Percentiles rank a stretch among this genome's conserved stretches.
These are phyloP conservation scores for Neolamprologus hecqui DNA, from an alignment of 2,113 vertebrate species.

Conservation along the genomic window DNA sequence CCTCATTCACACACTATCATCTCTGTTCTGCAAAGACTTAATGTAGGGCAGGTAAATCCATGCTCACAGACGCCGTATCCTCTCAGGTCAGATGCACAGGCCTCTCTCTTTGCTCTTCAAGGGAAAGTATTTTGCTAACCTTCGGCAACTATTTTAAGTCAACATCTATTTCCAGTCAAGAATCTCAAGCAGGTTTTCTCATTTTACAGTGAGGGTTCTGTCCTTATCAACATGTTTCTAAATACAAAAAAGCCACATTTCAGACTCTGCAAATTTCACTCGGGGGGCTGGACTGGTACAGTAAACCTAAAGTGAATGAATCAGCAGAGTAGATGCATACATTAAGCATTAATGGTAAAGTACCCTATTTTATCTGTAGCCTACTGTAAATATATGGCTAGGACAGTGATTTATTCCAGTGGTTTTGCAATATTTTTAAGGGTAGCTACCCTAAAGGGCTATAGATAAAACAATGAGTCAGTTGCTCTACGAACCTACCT, in stretches of 20 bases:
- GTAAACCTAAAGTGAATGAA: not conserved
- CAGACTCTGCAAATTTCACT: not conserved
- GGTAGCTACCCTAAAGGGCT: not conserved
- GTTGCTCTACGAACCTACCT: too few species aligned
- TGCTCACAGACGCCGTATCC: not conserved
- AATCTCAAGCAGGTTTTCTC: slow-evolving; percentile 28
- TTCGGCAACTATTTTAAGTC: slow-evolving; percentile 51
- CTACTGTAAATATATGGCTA: not conserved
- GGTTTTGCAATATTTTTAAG: not conserved
- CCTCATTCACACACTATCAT: slow-evolving; percentile 29
- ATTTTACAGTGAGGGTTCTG: slow-evolving; percentile 43
- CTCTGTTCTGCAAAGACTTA: slow-evolving; percentile 9
- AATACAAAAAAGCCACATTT: slow-evolving; percentile 18
- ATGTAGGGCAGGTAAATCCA: slow-evolving; percentile 23
- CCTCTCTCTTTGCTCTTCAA: slow-evolving; percentile 34
- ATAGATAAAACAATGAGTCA: not conserved
- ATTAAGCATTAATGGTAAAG: not conserved
- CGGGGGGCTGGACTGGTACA: not conserved
- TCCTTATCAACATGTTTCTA: slow-evolving; percentile 31
- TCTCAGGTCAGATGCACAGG: slow-evolving; percentile 17
- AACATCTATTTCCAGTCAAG: slow-evolving; percentile 57
- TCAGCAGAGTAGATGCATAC: not conserved
- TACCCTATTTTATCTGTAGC: not conserved
- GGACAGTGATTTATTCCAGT: not conserved
- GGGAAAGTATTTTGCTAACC: slow-evolving; percentile 56